Conservation (phyloP, 2,797 vertebrate genomes). For the Pelodytes ibericus region DNA sequence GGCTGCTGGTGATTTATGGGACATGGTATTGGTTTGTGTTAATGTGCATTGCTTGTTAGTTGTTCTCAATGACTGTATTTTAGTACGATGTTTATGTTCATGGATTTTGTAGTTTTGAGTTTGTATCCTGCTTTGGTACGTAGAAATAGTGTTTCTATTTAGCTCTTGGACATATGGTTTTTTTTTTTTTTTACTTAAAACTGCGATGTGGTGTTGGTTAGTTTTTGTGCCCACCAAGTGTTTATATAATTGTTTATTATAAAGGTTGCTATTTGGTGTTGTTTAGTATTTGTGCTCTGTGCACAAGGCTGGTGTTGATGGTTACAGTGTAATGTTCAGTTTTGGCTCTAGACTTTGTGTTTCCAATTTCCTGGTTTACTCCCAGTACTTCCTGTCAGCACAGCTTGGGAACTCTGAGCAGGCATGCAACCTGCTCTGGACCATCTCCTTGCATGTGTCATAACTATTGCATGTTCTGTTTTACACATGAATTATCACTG, state of each 20-base stretch:
- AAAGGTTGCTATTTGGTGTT: no score
- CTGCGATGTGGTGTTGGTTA: no score
- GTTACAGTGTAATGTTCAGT: constrained; percentile 47
- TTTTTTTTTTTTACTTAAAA: no score
- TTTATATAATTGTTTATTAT: no score
- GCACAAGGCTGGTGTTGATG: neutral
- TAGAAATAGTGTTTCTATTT: neutral
- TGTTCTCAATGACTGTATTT: neutral
- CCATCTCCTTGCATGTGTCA: neutral
- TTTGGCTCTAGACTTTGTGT: constrained; percentile 18
- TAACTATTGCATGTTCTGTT: neutral
- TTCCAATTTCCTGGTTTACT: constrained; percentile 43
- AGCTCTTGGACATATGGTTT: no score
- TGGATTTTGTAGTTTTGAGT: neutral
- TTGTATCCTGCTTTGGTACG: constrained; percentile 61
- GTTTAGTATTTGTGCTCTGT: neutral
- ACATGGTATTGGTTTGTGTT: neutral
- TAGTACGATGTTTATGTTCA: no score
- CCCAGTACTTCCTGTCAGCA: constrained; percentile 37
- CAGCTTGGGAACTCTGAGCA: constrained; percentile 1
- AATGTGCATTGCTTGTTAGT: neutral
- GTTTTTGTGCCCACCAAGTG: no score
- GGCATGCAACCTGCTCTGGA: neutral
- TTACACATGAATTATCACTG: constrained; percentile 6
- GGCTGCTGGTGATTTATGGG: no score